phyloP scores from a whole-genome alignment of 1,140 invertebrate species.

The Callitettix versicolor region DNA sequence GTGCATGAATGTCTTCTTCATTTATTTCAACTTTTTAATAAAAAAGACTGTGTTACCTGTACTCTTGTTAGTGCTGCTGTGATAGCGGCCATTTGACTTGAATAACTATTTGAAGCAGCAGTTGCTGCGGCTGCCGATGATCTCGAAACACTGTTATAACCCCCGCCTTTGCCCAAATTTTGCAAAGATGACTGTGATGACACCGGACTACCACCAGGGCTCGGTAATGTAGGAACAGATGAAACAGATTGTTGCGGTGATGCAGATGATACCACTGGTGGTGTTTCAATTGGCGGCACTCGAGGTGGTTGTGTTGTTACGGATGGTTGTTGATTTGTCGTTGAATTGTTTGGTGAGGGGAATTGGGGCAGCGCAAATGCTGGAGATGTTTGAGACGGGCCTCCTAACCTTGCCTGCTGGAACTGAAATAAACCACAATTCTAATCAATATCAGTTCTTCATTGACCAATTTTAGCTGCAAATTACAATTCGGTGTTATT shows the following conservation, averaged over 20 bases:
- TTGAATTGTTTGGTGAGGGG: conserved; percentile 25
- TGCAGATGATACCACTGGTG: conserved; percentile 30
- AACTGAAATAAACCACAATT: conserved; percentile 3
- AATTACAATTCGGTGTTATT: too few relatives aligned
- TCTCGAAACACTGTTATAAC: not conserved
- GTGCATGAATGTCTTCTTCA: too few relatives aligned
- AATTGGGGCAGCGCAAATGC: conserved; percentile 25
- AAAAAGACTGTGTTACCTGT: too few relatives aligned
- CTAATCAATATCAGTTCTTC: not conserved
- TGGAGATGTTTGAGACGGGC: conserved; percentile 22
- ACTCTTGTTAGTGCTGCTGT: conserved; percentile 43
- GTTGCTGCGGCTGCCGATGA: conserved; percentile 6
- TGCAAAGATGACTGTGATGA: conserved; percentile 8
- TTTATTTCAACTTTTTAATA: too few relatives aligned
- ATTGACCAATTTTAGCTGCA: too few relatives aligned
- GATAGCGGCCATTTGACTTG: conserved; percentile 58
- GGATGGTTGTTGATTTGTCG: conserved; percentile 9
- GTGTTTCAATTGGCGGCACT: not conserved
- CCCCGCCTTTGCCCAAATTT: conserved; percentile 3
- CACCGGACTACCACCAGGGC: not conserved
- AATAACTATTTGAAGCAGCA: conserved; percentile 38
- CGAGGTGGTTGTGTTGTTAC: conserved; percentile 1
- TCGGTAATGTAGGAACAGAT: conserved; percentile 4
- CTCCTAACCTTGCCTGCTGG: conserved; percentile 4
- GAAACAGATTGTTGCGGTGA: conserved; percentile 20